Evolutionary conservation across 2,888 invertebrate genomes (phyloP), one percentile per base, ranked within the genome.

Genomic region (Drosophila vallismaia): DNA sequence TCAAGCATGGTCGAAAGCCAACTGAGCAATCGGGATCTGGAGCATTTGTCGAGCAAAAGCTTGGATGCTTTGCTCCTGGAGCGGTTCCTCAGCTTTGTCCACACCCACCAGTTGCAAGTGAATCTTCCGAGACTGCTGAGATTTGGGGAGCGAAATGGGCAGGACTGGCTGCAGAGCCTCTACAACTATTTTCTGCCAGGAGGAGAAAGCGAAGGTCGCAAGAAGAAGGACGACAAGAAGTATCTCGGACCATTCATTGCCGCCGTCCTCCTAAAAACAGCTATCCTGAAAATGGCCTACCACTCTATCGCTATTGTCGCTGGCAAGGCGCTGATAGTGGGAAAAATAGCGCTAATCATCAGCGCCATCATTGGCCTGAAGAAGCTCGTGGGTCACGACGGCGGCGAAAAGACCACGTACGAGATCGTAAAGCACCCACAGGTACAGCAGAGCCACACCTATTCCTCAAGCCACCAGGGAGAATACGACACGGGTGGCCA

Each of bases 381-480:
- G 92, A 96, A 96, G 84, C 92, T 97, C 33, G 94, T 96, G 29
- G 94, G 94, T 5, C 93, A 93, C 52, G 95, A 94, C 72, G 94
- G 94, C 14, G 94, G 94, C 66, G 95, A 96, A 85, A 96, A 96
- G 91, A 96, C 96, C 0, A 96, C 96, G 4, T 95, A 96, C 77
- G 96, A 97, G 92, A 96, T 97, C 77, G 95, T 97, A 56, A 96
- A 96, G 90, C 95, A 96, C 91, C 97, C 96, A n/a, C 95, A 95
- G 87, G 94, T 96, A 57, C 95, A 95, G 52, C 95, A 95, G 89
- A 94, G 94, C 79, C 95, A 96, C 88, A 94, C 95, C 4, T 96
- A 96, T 88, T 95, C 95, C 1, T 93, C 94, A 4, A 91, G 90
- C 67, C 94, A 95, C 83, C 94, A 94, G 77, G 94, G 94, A 51